Evolutionary conservation across 2,888 invertebrate genomes (phyloP), one percentile per base, ranked within the genome.

Genomic region (Hyposoter didymator): DNA sequence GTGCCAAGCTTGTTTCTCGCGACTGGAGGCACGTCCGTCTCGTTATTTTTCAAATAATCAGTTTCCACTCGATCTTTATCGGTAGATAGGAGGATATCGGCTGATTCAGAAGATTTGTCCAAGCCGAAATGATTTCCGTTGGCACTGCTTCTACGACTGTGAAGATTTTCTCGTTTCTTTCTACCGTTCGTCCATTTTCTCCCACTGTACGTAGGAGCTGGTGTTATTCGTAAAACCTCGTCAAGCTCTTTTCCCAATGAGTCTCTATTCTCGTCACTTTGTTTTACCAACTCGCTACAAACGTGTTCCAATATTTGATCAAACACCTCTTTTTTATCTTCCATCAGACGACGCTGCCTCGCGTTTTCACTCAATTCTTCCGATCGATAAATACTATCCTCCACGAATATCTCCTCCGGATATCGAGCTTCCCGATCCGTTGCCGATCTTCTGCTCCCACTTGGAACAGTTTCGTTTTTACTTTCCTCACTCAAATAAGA

Each of bases 1-100:
- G 91, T 93, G 7, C 93, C 93, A 19, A 91, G 90, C 82, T 91
- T 93, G 82, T 93, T 93, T 88, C 94, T 92, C 69, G 90, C 83
- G 28, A 88, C 85, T 43, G 90, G 89, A 5, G 88, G 87, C 64
- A n/a, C 80, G 12, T 81, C 84, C 45, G 69, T 59, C 22, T 79
- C 86, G 28, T 83, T 62, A n/a, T 67, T 59, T 3, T 84, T 64
- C 52, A 62, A 70, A 64, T 76, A 69, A 59, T 45, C 12, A n/a
- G 28, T 43, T 70, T 72, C 22, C 64, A 19, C 69, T 64, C 43
- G 79, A 35, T 55, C 64, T 86, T 86, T 75, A 8, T 10, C 52
- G 49, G 4, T 2, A 39, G 35, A n/a, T n/a, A n/a, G 28, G 10
- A 47, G 5, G 52, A 32, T 35, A 7, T 72, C 49, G 14, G 49